phyloP scores from a whole-genome alignment of 53 echinoderm and acorn worm genomes.

The Holothuria scabra region DNA sequence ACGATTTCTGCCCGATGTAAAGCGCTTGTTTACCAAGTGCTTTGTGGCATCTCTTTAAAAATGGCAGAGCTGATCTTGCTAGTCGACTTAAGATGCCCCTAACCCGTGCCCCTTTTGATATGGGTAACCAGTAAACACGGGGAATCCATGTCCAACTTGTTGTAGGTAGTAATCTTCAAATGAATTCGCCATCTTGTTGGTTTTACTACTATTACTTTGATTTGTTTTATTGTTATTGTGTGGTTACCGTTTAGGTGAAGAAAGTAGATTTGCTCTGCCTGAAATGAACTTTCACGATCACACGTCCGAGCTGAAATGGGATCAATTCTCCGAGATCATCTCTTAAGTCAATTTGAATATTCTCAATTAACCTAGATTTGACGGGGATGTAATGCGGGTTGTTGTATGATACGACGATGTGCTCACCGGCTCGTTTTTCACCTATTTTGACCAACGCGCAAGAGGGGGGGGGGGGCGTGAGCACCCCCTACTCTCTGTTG shows the following conservation, averaged over 20 bases:
- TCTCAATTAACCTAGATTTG: constrained; percentile 56
- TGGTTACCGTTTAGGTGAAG: not conserved
- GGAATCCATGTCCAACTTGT: constrained; percentile 43
- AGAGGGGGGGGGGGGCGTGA: constrained; percentile 52
- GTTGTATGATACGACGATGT: constrained; percentile 22
- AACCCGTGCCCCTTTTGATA: constrained; percentile 54
- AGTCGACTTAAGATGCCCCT: constrained; percentile 53
- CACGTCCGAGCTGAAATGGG: constrained; percentile 72
- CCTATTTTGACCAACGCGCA: not conserved
- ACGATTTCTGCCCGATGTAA: too few species aligned
- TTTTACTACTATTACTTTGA: too few species aligned
- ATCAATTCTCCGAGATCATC: constrained; percentile 54
- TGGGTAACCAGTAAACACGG: constrained; percentile 29
- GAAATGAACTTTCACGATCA: constrained; percentile 77
- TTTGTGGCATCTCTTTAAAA: constrained; percentile 41
- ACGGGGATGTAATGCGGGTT: constrained; percentile 68
- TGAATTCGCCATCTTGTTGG: constrained; percentile 4
- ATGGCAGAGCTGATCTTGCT: not conserved
- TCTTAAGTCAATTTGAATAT: constrained; percentile 71
- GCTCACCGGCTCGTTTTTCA: too few species aligned
- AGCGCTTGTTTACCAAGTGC: constrained; percentile 29
- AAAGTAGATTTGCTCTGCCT: constrained; percentile 33
- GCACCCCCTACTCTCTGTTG: constrained; percentile 65
- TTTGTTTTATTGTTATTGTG: too few species aligned
- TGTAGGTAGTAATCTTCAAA: constrained; percentile 44